Evolutionary conservation across 2,797 vertebrate species (phyloP), one percentile per base, ranked within the genome.

Genomic region (Gobio occitaniae): DNA sequence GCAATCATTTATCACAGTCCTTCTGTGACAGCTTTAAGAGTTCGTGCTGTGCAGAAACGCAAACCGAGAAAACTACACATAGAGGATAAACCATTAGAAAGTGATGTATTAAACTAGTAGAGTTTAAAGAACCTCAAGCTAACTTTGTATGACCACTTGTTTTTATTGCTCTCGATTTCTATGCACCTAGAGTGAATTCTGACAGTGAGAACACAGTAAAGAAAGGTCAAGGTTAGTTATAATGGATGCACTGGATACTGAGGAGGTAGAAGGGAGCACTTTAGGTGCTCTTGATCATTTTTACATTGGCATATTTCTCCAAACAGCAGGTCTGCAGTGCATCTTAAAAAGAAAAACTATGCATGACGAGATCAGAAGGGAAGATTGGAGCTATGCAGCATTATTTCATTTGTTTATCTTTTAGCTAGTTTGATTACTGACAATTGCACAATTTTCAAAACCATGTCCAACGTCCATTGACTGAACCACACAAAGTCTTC

Each of bases 1-100:
- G 25, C 71, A 77, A 69, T 77, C 82, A 69, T 77, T 77, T 76
- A 83, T 83, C 82, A 66, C 29, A 76, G 44, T 68, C 71, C 19
- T 65, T 66, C 61, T 50, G 70, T 75, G 81, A 63, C 70, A 65
- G 70, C 25, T 76, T 50, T 11, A 83, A 47, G 47, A 75, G 78
- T 68, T 76, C 0, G 32, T 52, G 48, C 54, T 71, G 65, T 61
- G 19, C 12, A 68, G 17, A 75, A 74, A 48, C 1, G 10, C 29
- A 41, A 47, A n/a, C 29, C 6, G 2, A 65, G 63, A 32, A 65
- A 16, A 29, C 12, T 29, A 29, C 76, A 44, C 15, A 38, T 16
- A 38, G 36, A 76, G 29, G 16, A 0, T 8, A 76, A 54, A 21
- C 10, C 12, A 4, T 32, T 66, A 3, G 47, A n/a, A 12, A 81